Conservation (phyloP, 2,888 invertebrate genomes). For the Synanthedon myopaeformis region DNA sequence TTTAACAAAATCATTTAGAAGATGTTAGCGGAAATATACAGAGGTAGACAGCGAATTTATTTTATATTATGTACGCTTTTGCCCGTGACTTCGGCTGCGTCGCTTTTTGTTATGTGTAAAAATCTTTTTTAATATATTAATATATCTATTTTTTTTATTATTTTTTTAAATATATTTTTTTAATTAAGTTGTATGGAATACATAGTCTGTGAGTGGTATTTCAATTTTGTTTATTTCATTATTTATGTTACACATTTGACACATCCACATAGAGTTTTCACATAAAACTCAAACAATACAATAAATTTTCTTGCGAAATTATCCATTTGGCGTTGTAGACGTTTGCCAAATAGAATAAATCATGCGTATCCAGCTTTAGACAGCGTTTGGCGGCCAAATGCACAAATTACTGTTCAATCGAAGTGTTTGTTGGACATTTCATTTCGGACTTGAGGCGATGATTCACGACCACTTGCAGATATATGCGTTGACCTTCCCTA, state of each 20-base stretch:
- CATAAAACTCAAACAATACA: slow-evolving; percentile 15
- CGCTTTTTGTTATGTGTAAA: too few species aligned
- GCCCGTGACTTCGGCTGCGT: too few species aligned
- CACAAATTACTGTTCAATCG: slow-evolving; percentile 12
- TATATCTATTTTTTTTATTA: too few species aligned
- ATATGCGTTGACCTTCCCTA: slow-evolving; percentile 3
- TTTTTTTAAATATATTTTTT: too few species aligned
- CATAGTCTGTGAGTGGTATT: too few species aligned
- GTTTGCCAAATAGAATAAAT: slow-evolving; percentile 30
- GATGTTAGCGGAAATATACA: too few species aligned
- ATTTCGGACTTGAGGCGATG: background rate
- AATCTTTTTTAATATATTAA: too few species aligned
- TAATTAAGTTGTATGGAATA: too few species aligned
- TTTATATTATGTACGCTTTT: too few species aligned
- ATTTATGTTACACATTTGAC: slow-evolving; percentile 14
- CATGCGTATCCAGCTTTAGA: slow-evolving; percentile 15
- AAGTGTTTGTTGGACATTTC: background rate
- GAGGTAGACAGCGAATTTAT: too few species aligned
- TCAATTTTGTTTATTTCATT: background rate
- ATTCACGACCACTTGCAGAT: slow-evolving; percentile 4
- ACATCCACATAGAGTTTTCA: slow-evolving; percentile 19
- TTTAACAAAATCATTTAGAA: too few species aligned
- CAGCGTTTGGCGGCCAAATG: slow-evolving; percentile 19
- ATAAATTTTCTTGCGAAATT: slow-evolving; percentile 15
- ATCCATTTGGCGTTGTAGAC: slow-evolving; percentile 6